These are phyloP conservation scores for Megaustenia siamemsis DNA, from an alignment of 2,888 invertebrate species.

Conservation along the genomic window DNA sequence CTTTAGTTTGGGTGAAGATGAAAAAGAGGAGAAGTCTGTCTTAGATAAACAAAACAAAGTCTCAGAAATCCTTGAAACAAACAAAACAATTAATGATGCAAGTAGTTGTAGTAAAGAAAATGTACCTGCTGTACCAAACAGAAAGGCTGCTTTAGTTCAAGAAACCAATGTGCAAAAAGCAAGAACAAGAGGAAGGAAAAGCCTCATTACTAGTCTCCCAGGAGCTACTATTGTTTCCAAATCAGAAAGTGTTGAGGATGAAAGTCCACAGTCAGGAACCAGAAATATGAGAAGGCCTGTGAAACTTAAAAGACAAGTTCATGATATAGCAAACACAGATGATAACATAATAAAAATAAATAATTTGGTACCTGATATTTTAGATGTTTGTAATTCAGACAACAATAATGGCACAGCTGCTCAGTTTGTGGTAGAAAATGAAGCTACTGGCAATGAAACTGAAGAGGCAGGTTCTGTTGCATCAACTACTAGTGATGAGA, in stretches of 20 bases:
- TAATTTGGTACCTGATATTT: not conserved
- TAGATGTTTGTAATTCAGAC: not conserved
- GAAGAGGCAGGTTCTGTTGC: conserved; percentile 27
- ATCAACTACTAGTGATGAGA: conserved; percentile 4
- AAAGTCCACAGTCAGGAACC: not conserved
- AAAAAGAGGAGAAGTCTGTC: not conserved
- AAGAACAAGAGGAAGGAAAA: not conserved
- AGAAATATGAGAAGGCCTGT: not conserved
- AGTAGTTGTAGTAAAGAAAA: not conserved
- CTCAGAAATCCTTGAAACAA: not conserved
- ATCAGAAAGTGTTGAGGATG: not conserved
- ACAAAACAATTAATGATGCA: not conserved
- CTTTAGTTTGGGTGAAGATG: not conserved
- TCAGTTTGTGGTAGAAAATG: not conserved
- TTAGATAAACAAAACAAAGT: not conserved
- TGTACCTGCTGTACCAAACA: not conserved
- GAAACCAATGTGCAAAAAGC: not conserved
- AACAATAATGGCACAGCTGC: not conserved
- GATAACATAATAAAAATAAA: not conserved
- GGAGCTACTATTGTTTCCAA: not conserved
- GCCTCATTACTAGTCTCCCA: not conserved
- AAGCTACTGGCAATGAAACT: conserved; percentile 10
- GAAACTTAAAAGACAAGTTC: not conserved
- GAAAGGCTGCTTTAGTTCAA: not conserved
- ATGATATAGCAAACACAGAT: not conserved